Base-by-base conservation (phyloP, 2,113 vertebrate genomes). In the Chamaea fasciata region DNA sequence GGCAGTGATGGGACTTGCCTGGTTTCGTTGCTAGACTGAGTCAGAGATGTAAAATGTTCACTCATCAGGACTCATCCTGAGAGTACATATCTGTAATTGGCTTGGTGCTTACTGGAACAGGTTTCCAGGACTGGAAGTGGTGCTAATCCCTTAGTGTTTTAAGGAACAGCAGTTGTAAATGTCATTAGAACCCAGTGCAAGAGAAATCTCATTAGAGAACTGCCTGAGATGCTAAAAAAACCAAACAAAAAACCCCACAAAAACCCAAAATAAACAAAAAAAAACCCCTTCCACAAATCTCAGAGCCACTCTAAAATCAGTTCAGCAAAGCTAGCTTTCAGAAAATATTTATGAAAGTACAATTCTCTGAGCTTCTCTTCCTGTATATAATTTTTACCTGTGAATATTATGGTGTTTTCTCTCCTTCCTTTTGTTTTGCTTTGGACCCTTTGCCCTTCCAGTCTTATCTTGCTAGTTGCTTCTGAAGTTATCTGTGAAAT, bases 11-110 rank as follows among this genome's bases (percentile, higher is more conserved):
- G 10, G 49, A 68, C 92, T 96, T 85, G 85, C 57, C 94, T 94
- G 83, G 96, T 94, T 96, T 95, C 17, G 24, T 63, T 96, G 42
- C 55, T 91, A 71, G 60, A 52, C 73, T 95, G 92, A 83, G 56
- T 93, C 92, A 93, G 92, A 93, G 68, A 27, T 75, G 46, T 75
- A 78, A 83, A 87, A 87, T 64, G 27, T 70, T 60, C 60, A 53
- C 41, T 90, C 6, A 6, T 84, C 92, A 77, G 50, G 56, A 83
- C 62, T 93, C 53, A 55, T 83, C 49, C 57, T 60, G n/a, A 60
- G 57, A 60, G 35, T 37, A 55, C 41, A 4, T 70, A 67, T 35
- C 42, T 92, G 11, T 91, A 76, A 65, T 79, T 90, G 67, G 19
- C 46, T 92, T 84, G 74, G 15, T 55, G 14, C 37, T 86, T 87